Evolutionary conservation across 2,113 vertebrate species (phyloP).

Genomic region (Sebastes schlegelii): DNA sequence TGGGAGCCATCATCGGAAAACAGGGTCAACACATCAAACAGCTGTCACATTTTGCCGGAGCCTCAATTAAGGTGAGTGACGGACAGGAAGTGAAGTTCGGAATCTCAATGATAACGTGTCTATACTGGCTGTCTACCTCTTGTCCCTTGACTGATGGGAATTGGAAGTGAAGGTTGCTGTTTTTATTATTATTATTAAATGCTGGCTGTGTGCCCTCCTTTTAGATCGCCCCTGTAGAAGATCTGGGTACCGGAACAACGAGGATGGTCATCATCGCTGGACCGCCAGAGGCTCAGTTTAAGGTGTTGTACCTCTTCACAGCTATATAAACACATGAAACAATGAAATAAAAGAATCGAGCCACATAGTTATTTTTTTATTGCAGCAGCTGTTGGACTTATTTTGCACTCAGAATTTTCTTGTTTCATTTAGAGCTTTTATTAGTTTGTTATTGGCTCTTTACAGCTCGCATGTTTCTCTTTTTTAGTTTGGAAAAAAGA

Average conservation of each 20-base stretch:
- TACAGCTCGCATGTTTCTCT: not conserved
- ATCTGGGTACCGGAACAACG: constrained; percentile 93
- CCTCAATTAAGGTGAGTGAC: constrained; percentile 94
- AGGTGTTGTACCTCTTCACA: constrained; percentile 82
- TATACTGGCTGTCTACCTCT: not conserved
- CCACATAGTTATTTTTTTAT: not conserved
- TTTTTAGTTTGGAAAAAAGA: not conserved
- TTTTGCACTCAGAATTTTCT: not conserved
- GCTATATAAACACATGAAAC: constrained; percentile 1
- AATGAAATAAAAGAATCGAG: not conserved
- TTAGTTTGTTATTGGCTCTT: not conserved
- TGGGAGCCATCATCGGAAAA: constrained; percentile 98
- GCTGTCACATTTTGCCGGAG: constrained; percentile 96
- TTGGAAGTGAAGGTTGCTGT: not conserved
- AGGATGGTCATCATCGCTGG: constrained; percentile 97
- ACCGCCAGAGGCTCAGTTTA: constrained; percentile 98
- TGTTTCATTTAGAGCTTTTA: not conserved
- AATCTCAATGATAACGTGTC: constrained; percentile 28
- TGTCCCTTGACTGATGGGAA: constrained; percentile 23
- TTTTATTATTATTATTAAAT: not conserved
- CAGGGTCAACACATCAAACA: constrained; percentile 99
- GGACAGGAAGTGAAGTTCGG: constrained; percentile 11
- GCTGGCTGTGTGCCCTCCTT: constrained; percentile 4
- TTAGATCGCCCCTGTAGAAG: constrained; percentile 96
- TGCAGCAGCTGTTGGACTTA: not conserved